Percentiles rank a stretch among this genome's conserved stretches.
Conservation (phyloP, 2,113 vertebrate genomes). For the Silurus meridionalis region DNA sequence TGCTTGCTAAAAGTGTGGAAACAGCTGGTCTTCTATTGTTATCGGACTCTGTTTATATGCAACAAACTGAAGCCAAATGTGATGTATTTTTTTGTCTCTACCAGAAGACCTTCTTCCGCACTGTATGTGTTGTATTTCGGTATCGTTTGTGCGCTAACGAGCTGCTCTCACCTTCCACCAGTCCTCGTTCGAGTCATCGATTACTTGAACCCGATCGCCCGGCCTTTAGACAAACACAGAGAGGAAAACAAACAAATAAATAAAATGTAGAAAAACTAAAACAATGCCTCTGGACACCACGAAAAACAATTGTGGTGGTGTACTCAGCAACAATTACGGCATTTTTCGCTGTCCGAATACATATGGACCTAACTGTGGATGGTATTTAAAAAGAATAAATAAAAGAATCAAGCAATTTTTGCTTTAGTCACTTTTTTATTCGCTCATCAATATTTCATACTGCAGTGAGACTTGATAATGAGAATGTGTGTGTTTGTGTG, state of each 20-base stretch:
- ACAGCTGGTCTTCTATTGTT: too few relatives aligned
- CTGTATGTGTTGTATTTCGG: neutral
- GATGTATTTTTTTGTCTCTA: too few relatives aligned
- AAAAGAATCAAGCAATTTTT: too few relatives aligned
- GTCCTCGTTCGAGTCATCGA: constrained; percentile 89
- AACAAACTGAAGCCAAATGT: neutral
- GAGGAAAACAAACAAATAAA: too few relatives aligned
- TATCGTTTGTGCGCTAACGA: neutral
- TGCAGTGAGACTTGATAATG: constrained; percentile 4
- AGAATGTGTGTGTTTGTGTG: constrained; percentile 21
- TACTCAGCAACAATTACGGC: too few relatives aligned
- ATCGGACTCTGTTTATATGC: neutral
- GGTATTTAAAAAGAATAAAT: too few relatives aligned
- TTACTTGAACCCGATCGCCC: constrained; percentile 85
- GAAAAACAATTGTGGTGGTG: too few relatives aligned
- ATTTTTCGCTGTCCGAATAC: too few relatives aligned
- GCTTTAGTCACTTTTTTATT: constrained; percentile 1
- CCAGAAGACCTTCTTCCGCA: too few relatives aligned
- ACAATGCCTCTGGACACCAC: neutral
- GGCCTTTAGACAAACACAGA: constrained; percentile 67
- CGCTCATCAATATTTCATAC: constrained; percentile 30
- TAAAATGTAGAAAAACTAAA: neutral
- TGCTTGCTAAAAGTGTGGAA: too few relatives aligned
- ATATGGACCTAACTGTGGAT: too few relatives aligned
- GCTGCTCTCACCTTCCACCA: constrained; percentile 87